Percentiles rank a stretch among this genome's conserved stretches.
These are phyloP conservation scores for Lepidonotus clava DNA, from an alignment of 2,888 invertebrate species.

Conservation along the genomic window DNA sequence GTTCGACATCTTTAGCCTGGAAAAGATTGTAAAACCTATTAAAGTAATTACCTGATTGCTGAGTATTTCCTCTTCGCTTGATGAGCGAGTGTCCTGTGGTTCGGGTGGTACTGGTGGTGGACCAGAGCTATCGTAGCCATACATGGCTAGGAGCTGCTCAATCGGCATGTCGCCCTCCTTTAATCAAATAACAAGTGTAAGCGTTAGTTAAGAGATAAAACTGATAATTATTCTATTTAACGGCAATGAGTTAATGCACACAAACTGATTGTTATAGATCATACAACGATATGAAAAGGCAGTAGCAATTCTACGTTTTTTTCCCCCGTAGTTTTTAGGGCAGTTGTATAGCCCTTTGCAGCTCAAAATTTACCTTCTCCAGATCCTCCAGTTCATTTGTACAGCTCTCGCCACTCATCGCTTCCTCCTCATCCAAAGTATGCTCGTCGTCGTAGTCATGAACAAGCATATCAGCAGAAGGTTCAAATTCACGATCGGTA, in stretches of 20 bases:
- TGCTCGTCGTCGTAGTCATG: constrained; percentile 98
- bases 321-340: too few species aligned
- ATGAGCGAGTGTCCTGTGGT: constrained; percentile 74
- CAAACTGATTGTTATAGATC: too few species aligned
- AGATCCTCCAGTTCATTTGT: constrained; percentile 93
- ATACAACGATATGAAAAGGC: too few species aligned
- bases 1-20: too few species aligned
- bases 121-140: constrained; percentile 84
- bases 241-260: too few species aligned
- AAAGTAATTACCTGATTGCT: constrained; percentile 75
- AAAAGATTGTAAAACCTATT: too few species aligned
- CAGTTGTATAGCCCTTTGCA: too few species aligned
- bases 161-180: constrained; percentile 97
- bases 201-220: too few species aligned
- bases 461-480: constrained; percentile 96
- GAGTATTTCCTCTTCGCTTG: constrained; percentile 81
- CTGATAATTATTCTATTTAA: too few species aligned
- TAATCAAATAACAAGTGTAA: constrained; percentile 5
- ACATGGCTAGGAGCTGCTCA: constrained; percentile 93
- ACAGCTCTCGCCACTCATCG: constrained; percentile 91
- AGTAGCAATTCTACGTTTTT: too few species aligned
- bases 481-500: constrained; percentile 87
- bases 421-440: constrained; percentile 98
- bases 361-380: constrained; percentile 86
- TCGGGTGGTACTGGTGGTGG: constrained; percentile 53